Evolutionary conservation across 2,888 invertebrate species (phyloP).

Genomic region (Colletes collaris): DNA sequence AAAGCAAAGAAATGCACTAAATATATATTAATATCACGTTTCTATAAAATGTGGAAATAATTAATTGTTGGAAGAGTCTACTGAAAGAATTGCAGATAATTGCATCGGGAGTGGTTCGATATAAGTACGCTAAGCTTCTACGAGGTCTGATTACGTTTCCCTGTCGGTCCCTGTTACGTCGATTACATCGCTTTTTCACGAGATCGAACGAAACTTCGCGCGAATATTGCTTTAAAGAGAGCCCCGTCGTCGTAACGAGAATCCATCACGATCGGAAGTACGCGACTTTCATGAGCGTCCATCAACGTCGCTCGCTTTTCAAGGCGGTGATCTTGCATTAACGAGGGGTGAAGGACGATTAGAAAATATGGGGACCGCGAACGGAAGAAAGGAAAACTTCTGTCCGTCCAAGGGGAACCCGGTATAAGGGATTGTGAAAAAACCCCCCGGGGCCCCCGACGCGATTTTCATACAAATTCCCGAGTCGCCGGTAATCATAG

Average conservation of each 20-base stretch:
- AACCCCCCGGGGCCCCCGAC: constrained; percentile 59
- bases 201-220: background rate
- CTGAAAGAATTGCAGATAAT: too few relatives aligned
- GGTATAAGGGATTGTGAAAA: constrained; percentile 61
- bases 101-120: too few relatives aligned
- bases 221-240: background rate
- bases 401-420: background rate
- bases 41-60: too few relatives aligned
- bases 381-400: constrained; percentile 15
- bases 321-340: constrained; percentile 28
- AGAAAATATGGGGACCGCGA: constrained; percentile 40
- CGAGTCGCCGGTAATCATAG: constrained; percentile 76
- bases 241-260: background rate
- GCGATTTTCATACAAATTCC: constrained; percentile 78
- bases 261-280: background rate
- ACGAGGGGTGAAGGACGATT: constrained; percentile 30
- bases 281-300: constrained; percentile 29
- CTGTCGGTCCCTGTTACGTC: too few relatives aligned
- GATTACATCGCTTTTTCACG: too few relatives aligned
- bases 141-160: too few relatives aligned
- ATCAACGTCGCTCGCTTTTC: constrained; percentile 34
- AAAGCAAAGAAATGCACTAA: too few relatives aligned
- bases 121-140: too few relatives aligned
- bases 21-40: too few relatives aligned
- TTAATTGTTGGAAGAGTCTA: too few relatives aligned